Base-by-base conservation (phyloP, 2,113 vertebrate species). In the Stigmatopora argus region DNA sequence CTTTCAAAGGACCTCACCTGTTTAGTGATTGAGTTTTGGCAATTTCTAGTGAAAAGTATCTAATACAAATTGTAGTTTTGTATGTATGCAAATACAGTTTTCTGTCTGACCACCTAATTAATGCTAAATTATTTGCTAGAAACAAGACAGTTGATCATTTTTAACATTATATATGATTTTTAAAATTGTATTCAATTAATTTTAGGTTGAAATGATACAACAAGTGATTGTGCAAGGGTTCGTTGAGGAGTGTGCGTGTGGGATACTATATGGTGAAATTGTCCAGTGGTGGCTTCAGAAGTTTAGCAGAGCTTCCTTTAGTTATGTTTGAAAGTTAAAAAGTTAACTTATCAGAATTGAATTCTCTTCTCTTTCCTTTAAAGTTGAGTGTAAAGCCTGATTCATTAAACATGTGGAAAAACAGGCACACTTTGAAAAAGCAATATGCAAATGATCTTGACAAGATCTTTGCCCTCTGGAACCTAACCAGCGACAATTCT, bases 371-470 rank as follows among this genome's bases (percentile, higher is more conserved):
- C 23, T 17, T 13, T 31, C 13, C 53, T 8, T 56, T 17, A 13
- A 46, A 46, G 45, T 3, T 14, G 3, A 31, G 7, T 21, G 2
- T 10, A 31, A 31, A 31, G 26, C 26, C 26, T 31, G 26, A 3
- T 31, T 31, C 2, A 31, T 31, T 31, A 31, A 31, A 31, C 26
- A 3, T 56, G 23, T 56, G 53, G 12, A 41, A 48, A 69, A 49
- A 23, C 62, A 70, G 72, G 69, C 64, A 70, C 17, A 38, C 67
- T 46, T 63, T 3, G 15, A 58, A 66, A 62, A 64, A n/a, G 18
- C 11, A 15, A 34, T 26, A 71, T 67, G 66, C 57, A 70, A 80
- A 79, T 73, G 21, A 64, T 61, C 59, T 46, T 46, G 64, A 80
- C 14, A 52, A 62, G 53, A 71, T 68, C 65, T 69, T 35, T 71